Evolutionary conservation across 1,140 invertebrate species (phyloP).

Genomic region (Trichogramma pretiosum): DNA sequence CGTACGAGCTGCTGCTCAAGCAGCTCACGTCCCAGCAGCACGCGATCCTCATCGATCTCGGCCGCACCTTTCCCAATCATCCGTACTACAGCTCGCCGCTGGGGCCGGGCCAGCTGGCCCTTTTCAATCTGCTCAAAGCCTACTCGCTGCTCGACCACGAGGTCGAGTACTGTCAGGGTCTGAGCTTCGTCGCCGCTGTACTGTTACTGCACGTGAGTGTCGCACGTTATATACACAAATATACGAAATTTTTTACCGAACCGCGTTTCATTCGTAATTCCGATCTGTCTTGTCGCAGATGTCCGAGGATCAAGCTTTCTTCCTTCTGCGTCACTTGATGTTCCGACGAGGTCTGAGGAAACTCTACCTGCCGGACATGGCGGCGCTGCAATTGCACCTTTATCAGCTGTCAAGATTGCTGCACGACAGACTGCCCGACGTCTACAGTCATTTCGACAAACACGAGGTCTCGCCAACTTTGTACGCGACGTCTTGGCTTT

Average conservation of each 20-base stretch:
- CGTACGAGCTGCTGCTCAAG: slow-evolving; percentile 73
- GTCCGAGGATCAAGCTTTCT: slow-evolving; percentile 82
- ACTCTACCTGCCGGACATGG: slow-evolving; percentile 90
- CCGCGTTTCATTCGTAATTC: too few species aligned
- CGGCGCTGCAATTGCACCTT: slow-evolving; percentile 80
- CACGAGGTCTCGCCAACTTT: slow-evolving; percentile 86
- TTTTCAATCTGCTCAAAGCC: slow-evolving; percentile 92
- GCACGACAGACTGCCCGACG: slow-evolving; percentile 74
- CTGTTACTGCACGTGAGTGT: slow-evolving; percentile 81
- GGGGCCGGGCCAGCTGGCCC: slow-evolving; percentile 80
- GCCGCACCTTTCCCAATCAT: slow-evolving; percentile 90
- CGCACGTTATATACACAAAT: too few species aligned
- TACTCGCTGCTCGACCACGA: slow-evolving; percentile 90
- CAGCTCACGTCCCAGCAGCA: slow-evolving; percentile 91
- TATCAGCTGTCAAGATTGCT: slow-evolving; percentile 90
- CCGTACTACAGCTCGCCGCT: slow-evolving; percentile 80
- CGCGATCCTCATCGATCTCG: slow-evolving; percentile 85
- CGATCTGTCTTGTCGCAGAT: slow-evolving; percentile 59
- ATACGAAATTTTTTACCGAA: slow-evolving; percentile 6
- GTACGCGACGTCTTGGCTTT: slow-evolving; percentile 92
- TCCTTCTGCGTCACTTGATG: slow-evolving; percentile 82
- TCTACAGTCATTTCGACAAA: slow-evolving; percentile 82
- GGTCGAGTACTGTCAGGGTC: slow-evolving; percentile 91
- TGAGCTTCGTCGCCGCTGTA: slow-evolving; percentile 91
- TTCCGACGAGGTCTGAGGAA: slow-evolving; percentile 75